Conservation (phyloP, 2,113 vertebrate species). For the Apodemus sylvaticus region DNA sequence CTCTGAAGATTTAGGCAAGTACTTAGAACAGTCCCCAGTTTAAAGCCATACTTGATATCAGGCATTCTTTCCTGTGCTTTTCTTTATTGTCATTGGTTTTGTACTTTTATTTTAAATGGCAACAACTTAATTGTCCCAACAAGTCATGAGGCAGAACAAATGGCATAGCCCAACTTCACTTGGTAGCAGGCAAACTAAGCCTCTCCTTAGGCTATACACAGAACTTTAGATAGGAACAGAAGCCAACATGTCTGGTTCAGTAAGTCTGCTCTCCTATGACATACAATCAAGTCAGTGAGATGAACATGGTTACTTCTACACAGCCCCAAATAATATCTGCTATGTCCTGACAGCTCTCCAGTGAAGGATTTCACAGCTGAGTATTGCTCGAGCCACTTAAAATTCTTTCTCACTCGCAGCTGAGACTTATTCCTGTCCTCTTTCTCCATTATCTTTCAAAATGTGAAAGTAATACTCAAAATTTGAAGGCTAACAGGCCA, state of each 20-base stretch:
- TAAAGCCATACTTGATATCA: not conserved
- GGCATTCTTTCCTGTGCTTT: not conserved
- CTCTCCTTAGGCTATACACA: not conserved
- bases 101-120: not conserved
- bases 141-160: not conserved
- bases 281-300: not conserved
- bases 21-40: no score
- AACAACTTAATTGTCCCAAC: not conserved
- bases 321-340: not conserved
- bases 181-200: not conserved
- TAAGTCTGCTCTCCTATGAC: not conserved
- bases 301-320: slow-evolving; percentile 26
- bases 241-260: not conserved
- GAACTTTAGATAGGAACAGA: accelerated
- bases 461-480: slow-evolving; percentile 36
- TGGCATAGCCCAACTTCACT: accelerated
- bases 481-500: slow-evolving; percentile 38
- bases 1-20: not conserved
- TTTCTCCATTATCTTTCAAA: slow-evolving; percentile 67
- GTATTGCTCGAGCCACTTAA: slow-evolving; percentile 16
- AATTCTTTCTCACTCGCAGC: not conserved
- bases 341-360: not conserved
- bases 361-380: slow-evolving; percentile 13
- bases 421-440: slow-evolving; percentile 27
- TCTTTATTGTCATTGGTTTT: not conserved